phyloP scores from a whole-genome alignment of 2,888 invertebrate genomes.

The Nudaria mundana region DNA sequence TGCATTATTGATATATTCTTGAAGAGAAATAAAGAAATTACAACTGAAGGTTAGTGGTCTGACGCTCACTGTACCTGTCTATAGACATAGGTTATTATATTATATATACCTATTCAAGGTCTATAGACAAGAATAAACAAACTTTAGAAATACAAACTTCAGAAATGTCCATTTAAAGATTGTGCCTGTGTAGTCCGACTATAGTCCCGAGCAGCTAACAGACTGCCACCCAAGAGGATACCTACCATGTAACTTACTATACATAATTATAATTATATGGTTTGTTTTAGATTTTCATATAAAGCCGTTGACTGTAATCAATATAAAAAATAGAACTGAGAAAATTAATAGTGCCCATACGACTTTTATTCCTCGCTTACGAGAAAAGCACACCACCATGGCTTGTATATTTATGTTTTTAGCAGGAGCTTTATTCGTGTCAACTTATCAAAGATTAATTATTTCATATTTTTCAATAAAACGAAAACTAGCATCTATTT shows the following conservation, averaged over 20 bases:
- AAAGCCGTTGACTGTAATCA: constrained; percentile 12
- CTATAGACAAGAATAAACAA: no score
- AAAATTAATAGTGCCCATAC: constrained; percentile 10
- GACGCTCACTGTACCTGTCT: neutral
- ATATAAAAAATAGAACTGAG: constrained; percentile 25
- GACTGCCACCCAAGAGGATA: no score
- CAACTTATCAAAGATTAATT: constrained; percentile 46
- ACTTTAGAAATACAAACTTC: no score
- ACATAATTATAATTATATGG: neutral
- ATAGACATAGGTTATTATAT: neutral
- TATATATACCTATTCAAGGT: no score
- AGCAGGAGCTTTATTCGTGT: constrained; percentile 50
- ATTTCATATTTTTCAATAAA: constrained; percentile 13
- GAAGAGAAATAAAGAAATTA: constrained; percentile 22
- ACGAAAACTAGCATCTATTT: constrained; percentile 32
- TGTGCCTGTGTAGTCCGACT: no score
- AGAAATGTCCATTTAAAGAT: no score
- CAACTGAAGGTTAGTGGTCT: constrained; percentile 27
- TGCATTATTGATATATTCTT: constrained; percentile 47
- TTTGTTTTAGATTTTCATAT: constrained; percentile 19
- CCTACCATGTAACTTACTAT: no score
- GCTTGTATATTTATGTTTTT: constrained; percentile 48
- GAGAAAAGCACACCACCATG: constrained; percentile 18
- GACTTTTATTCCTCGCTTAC: constrained; percentile 10
- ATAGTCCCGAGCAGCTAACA: no score